Evolutionary conservation across 2,888 invertebrate genomes (phyloP), one percentile per base, ranked within the genome.

Genomic region (Dichetophora obliterata): DNA sequence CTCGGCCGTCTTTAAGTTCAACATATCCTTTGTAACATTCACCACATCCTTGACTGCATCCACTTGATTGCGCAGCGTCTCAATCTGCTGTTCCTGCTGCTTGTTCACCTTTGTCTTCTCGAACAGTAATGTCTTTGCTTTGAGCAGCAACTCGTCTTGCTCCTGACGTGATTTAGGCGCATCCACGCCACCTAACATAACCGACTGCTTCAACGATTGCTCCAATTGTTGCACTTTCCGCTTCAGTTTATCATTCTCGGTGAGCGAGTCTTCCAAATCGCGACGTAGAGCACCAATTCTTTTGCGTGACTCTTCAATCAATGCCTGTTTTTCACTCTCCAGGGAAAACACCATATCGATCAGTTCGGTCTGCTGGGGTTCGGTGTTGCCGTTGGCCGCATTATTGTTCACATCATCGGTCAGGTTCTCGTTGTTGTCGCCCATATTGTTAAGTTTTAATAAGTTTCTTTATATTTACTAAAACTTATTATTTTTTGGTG

Each of bases 1-100:
- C 90, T 96, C 96, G 75, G 93, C 91, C 84, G 94, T 95, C 80
- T 95, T 92, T 66, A 96, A 94, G 83, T 94, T 93, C 27, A 96
- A 88, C 84, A 96, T 90, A 82, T 95, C 95, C 86, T 95, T 95
- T 2, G 95, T 95, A 77, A 96, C 95, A 11, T 91, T 89, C n/a
- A 95, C 92, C 63, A 96, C 95, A 48, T 96, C 95, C 86, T 95
- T 95, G 48, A 95, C 90, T 1, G 95, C 94, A 59, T 92, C 91
- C 8, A 95, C 93, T 88, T 96, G 95, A n/a, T 83, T 78, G 69
- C 86, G 87, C 8, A 88, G 82, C 0, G 95, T 95, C 77, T 92
- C 91, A 74, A 95, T 94, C 88, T 95, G 95, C 81, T 94, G 90
- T 85, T 95, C 95, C 85, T 95, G 94, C 86, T 94, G 94, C 85